Base-by-base conservation (phyloP, 2,113 vertebrate species). In the Lophochroa leadbeateri region DNA sequence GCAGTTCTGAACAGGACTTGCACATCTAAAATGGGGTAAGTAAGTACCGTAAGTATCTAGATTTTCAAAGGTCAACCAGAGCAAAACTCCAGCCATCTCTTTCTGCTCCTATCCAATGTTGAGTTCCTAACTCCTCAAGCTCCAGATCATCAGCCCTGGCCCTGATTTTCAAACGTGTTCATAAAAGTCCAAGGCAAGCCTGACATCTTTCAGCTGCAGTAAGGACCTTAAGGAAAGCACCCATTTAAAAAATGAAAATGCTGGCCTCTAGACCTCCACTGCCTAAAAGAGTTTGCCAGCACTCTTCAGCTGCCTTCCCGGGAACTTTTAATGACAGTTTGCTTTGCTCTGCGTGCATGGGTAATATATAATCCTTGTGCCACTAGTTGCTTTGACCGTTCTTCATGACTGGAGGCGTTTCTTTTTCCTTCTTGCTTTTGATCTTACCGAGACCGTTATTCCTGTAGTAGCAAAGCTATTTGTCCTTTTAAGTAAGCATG, bases 401-500 rank as follows among this genome's bases (percentile, higher is more conserved):
- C 91, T 94, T 95, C 90, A 49, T 95, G 92, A 89, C 96, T 97
- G 91, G 77, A 96, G 92, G 90, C 91, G 13, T 95, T 96, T 64
- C 93, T 63, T 91, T 87, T 67, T 28, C 63, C 71, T 94, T 68
- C 71, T 92, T 86, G 67, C 88, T 95, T 97, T 96, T 97, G 94
- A 96, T 96, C 95, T 96, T 14, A 3, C 52, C 6, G 21, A 94
- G 79, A 93, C 88, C 91, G 94, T 95, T 97, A 94, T 96, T 95
- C 86, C 90, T 95, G 79, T 86, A 93, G 97, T 90, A 96, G 95
- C 90, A 93, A 96, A 93, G 77, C 91, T 93, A 91, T 93, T 96
- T 97, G 90, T 94, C 88, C 92, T 97, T 96, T 96, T 81, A 97
- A 95, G 93, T 52, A 86, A 97, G 89, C 91, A 89, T 95, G 96